Base-by-base conservation (phyloP, 2,113 vertebrate genomes). In the Callipepla squamata region DNA sequence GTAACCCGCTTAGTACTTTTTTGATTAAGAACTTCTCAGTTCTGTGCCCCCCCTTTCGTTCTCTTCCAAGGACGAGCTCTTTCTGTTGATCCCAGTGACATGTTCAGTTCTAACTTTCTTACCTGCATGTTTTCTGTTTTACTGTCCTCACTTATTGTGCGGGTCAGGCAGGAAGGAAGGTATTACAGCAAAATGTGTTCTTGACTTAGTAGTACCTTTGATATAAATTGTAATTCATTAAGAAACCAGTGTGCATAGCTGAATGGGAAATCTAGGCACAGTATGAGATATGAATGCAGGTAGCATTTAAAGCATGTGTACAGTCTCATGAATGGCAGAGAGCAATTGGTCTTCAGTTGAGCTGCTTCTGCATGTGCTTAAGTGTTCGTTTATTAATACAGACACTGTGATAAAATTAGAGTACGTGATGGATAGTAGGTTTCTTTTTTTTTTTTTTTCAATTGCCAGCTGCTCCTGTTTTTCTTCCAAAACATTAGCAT, bases 401-500 rank as follows among this genome's bases (percentile, higher is more conserved):
- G 63, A 36, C 63, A 75, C 2, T 75, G 40, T 42, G 57, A 89
- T 50, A 92, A 62, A 50, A 78, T 75, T 80, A 72, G 25, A 63
- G 7, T 34, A 32, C 20, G 13, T 45, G 23, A 80, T n/a, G 82
- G 70, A 73, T 53, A 4, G 4, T 53, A 8, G 36, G 8, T 2
- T 20, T 14, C 19, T 5, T n/a, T 15, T 32, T 45, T 23, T 13
- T 6, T 67, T 76, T 6, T 67, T 76, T 95, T 45, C 10, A 63
- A 67, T 90, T 89, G 47, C 25, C 65, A 30, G 57, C 51, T 80
- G 36, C 36, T 88, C 25, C 40, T 61, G 6, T 25, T 91, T 95
- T 72, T 92, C 36, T 75, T 83, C 38, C 89, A 59, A 93, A 92
- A 80, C 55, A 80, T 89, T 75, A 94, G 0, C 61, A 86, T 94